A percentile compares a stretch with the other conserved stretches of the same genome.
Evolutionary conservation across 2,113 vertebrate genomes (phyloP).

Genomic region (Nansenia antarctica): DNA sequence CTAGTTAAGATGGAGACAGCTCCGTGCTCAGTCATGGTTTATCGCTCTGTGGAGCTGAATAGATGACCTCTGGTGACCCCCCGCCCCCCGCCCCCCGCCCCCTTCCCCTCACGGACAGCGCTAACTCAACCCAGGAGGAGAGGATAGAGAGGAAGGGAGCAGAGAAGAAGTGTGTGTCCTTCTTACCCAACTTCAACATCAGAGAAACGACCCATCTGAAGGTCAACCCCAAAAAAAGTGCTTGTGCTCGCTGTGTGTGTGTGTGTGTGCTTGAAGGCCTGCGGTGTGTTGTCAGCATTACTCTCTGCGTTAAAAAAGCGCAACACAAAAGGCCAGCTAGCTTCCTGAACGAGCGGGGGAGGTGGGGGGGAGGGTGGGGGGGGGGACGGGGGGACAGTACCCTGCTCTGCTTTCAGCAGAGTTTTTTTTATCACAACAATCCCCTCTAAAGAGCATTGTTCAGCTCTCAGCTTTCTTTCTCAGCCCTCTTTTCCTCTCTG

Average conservation of each 20-base stretch:
- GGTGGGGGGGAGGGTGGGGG: background rate
- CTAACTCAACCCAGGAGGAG: constrained; percentile 9
- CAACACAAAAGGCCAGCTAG: constrained; percentile 1
- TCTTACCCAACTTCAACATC: constrained; percentile 39
- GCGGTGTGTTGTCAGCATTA: background rate
- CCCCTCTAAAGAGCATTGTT: background rate
- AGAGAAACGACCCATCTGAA: constrained; percentile 62
- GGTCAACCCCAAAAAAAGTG: constrained; percentile 70
- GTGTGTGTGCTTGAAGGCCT: background rate
- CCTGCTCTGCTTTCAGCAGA: background rate
- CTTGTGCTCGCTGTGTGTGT: constrained; percentile 4
- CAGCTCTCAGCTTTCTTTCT: background rate
- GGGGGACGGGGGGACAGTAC: background rate
- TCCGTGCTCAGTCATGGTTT: constrained; percentile 10
- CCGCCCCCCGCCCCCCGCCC: no score
- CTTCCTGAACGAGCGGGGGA: background rate
- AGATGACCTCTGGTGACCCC: background rate
- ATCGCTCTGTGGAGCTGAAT: constrained; percentile 7
- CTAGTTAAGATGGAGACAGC: constrained; percentile 17
- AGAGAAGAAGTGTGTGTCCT: background rate
- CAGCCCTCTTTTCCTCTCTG: background rate
- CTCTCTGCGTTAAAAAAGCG: background rate
- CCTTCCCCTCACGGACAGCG: no score
- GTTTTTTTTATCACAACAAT: background rate
- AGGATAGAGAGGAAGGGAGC: constrained; percentile 17